Percentiles rank a stretch among this genome's conserved stretches.
phyloP scores from a whole-genome alignment of 1,140 invertebrate species.

The Trissolcus basalis region DNA sequence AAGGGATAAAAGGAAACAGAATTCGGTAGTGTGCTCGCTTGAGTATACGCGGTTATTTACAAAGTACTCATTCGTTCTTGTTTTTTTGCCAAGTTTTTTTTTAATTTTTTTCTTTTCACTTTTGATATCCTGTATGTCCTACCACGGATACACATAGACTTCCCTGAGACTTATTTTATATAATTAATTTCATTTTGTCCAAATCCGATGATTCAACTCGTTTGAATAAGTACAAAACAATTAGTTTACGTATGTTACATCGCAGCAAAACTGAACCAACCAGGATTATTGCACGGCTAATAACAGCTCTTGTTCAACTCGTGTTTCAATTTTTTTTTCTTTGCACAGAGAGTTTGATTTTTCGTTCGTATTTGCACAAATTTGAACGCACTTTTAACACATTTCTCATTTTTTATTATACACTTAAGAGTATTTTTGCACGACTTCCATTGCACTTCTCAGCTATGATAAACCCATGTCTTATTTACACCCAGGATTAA shows the following conservation, averaged over 20 bases:
- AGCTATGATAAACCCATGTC: constrained; percentile 61
- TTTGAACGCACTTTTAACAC: background rate
- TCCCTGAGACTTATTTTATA: constrained; percentile 73
- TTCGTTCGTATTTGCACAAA: too few relatives aligned
- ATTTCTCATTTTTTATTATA: background rate
- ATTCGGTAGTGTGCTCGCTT: constrained; percentile 34
- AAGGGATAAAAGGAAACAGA: constrained; percentile 35
- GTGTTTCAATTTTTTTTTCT: too few relatives aligned
- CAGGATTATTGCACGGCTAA: constrained; percentile 51
- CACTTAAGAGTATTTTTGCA: constrained; percentile 58
- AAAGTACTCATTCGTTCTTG: constrained; percentile 21
- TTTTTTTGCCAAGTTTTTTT: constrained; percentile 18
- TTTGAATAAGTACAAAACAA: constrained; percentile 53
- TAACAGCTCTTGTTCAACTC: constrained; percentile 11
- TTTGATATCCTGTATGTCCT: constrained; percentile 49
- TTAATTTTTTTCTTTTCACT: constrained; percentile 11
- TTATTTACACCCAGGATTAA: constrained; percentile 43
- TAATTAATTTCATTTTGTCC: constrained; percentile 65
- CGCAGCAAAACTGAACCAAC: constrained; percentile 34
- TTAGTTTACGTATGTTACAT: constrained; percentile 29
- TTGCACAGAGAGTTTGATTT: too few relatives aligned
- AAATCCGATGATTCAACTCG: constrained; percentile 37
- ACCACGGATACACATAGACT: constrained; percentile 69
- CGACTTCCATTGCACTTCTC: constrained; percentile 69
- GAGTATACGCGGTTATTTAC: constrained; percentile 41